phyloP scores from a whole-genome alignment of 2,888 invertebrate genomes.

The Galeopsomyia nigrocyanea region DNA sequence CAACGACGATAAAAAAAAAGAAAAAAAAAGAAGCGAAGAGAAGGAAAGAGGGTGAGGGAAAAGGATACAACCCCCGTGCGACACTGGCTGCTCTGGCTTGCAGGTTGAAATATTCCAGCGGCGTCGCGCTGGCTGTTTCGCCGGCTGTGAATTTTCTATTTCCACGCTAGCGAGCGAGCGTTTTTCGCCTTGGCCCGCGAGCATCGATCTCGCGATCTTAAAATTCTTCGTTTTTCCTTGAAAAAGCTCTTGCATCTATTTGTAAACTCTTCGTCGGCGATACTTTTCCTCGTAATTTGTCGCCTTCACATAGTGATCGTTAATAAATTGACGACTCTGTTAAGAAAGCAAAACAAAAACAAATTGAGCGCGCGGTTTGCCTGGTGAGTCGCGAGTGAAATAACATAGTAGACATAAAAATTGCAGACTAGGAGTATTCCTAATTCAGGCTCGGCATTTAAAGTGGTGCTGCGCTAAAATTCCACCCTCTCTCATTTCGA shows the following conservation, averaged over 20 bases:
- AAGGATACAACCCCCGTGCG: conserved; percentile 1
- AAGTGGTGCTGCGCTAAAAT: conserved; percentile 62
- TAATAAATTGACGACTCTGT: too few species aligned
- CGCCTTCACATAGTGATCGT: too few species aligned
- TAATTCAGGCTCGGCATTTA: conserved; percentile 67
- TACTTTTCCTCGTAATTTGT: too few species aligned
- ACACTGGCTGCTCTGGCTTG: background rate
- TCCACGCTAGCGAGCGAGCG: conserved; percentile 2
- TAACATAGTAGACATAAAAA: background rate
- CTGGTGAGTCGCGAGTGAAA: background rate
- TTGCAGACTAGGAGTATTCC: conserved; percentile 39
- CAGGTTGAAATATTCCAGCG: conserved; percentile 36
- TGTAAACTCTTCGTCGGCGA: too few species aligned
- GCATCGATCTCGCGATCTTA: conserved; percentile 33
- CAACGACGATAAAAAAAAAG: conserved; percentile 13
- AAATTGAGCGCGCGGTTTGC: background rate
- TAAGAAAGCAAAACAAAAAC: too few species aligned
- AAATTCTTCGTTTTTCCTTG: conserved; percentile 19
- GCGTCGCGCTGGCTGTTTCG: conserved; percentile 36
- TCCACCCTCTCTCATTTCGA: conserved; percentile 57
- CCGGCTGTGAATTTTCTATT: conserved; percentile 46
- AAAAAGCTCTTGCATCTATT: background rate
- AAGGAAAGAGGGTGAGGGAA: background rate
- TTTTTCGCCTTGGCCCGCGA: conserved; percentile 9
- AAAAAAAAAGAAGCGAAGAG: background rate